phyloP scores from a whole-genome alignment of 2,797 vertebrate species.

The Notolepis coatsorum region DNA sequence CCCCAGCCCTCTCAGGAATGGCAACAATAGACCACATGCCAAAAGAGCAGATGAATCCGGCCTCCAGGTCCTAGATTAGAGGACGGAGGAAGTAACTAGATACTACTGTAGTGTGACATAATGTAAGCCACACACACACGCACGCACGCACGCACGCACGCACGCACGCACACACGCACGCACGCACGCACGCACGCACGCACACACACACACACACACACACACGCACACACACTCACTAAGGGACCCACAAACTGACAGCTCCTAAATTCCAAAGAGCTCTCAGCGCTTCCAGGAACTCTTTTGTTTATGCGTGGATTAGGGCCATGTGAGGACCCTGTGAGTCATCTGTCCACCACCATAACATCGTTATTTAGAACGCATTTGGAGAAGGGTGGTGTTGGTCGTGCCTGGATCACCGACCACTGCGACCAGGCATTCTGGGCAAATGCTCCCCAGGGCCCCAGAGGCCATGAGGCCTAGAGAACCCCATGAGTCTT shows the following conservation, averaged over 20 bases:
- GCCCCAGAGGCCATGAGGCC: no score
- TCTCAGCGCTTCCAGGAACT: conserved; percentile 53
- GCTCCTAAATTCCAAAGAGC: conserved; percentile 49
- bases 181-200: no score
- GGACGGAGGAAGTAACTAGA: conserved; percentile 42
- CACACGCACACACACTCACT: conserved; percentile 23
- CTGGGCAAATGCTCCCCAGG: no score
- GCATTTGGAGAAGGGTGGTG: neutral
- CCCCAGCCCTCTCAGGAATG: conserved; percentile 67
- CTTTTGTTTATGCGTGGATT: conserved; percentile 59
- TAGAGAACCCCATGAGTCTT: no score
- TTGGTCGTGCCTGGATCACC: neutral
- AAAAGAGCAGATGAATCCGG: conserved; percentile 64
- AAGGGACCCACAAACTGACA: conserved; percentile 29
- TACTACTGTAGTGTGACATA: conserved; percentile 40
- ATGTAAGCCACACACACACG: conserved; percentile 34
- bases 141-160: no score
- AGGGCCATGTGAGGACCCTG: conserved; percentile 21
- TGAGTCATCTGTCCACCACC: conserved; percentile 43
- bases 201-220: conserved; percentile 37
- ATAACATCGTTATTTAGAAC: conserved; percentile 35
- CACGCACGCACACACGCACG: no score
- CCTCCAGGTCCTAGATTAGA: conserved; percentile 40
- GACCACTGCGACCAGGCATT: no score
- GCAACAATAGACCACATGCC: conserved; percentile 67